These are phyloP conservation scores for Cacatua alba DNA, from an alignment of 2,113 vertebrate genomes.

Conservation along the genomic window DNA sequence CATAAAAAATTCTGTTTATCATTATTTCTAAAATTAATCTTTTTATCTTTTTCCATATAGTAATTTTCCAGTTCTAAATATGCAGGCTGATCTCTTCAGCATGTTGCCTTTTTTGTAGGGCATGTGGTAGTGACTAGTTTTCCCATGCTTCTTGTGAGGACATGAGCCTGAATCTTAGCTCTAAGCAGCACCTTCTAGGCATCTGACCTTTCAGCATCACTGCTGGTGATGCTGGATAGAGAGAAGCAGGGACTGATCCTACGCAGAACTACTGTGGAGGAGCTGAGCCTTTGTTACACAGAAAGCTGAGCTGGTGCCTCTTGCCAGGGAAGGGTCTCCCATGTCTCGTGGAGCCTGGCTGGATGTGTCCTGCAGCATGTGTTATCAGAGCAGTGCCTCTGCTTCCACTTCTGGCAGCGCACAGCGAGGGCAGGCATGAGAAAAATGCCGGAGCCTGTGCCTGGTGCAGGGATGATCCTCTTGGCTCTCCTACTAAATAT, in stretches of 20 bases:
- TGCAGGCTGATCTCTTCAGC: not conserved
- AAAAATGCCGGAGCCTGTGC: not conserved
- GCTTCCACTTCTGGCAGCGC: not conserved
- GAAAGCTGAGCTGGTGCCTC: not conserved
- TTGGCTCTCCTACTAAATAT: not conserved
- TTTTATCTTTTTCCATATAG: not conserved
- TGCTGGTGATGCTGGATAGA: not conserved
- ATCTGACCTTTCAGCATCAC: not conserved
- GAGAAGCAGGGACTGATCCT: not conserved
- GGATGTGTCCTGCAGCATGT: fast-evolving
- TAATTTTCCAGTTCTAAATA: not conserved
- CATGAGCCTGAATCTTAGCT: not conserved
- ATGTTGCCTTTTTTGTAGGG: not conserved
- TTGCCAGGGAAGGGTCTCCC: not conserved
- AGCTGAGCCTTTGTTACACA: not conserved
- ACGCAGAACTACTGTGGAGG: not conserved
- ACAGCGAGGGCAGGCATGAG: not conserved
- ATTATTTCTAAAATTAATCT: not conserved
- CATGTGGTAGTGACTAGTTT: not conserved
- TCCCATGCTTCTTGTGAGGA: not conserved
- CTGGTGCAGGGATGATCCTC: not conserved
- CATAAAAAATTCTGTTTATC: not conserved
- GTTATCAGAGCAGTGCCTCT: not conserved
- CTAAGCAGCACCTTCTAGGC: not conserved
- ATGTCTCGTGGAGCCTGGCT: not conserved